Percentiles rank a stretch among this genome's conserved stretches.
phyloP scores from a whole-genome alignment of 1,140 invertebrate species.

The Macrobrachium rosenbergii region DNA sequence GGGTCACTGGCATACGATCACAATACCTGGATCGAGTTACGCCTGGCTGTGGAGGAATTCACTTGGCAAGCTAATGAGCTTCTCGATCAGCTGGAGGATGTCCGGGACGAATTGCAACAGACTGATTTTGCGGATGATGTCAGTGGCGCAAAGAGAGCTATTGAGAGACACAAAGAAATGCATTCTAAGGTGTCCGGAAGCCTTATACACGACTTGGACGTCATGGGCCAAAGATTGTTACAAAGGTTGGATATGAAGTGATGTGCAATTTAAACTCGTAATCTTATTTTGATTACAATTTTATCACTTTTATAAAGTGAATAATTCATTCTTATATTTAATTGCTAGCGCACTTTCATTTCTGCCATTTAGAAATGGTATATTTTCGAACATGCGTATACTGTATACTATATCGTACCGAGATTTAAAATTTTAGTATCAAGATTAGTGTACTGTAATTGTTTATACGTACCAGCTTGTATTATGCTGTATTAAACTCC shows the following conservation, averaged over 20 bases:
- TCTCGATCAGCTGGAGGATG: conserved; percentile 89
- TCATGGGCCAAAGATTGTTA: conserved; percentile 78
- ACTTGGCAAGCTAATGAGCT: conserved; percentile 94
- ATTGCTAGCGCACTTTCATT: too few species aligned
- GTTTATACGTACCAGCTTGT: too few species aligned
- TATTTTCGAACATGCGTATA: too few species aligned
- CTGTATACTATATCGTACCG: too few species aligned
- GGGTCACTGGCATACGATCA: conserved; percentile 95
- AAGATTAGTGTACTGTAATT: too few species aligned
- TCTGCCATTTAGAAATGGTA: too few species aligned
- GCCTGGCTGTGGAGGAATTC: conserved; percentile 93
- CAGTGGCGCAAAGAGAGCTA: conserved; percentile 86
- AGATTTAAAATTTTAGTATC: too few species aligned
- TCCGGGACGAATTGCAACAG: conserved; percentile 90
- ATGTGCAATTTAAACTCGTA: background rate
- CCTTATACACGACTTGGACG: conserved; percentile 92
- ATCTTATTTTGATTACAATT: background rate
- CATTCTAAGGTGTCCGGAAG: conserved; percentile 94
- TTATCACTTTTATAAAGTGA: background rate
- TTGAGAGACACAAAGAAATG: conserved; percentile 94
- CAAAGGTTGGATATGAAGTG: conserved; percentile 73
- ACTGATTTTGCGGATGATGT: conserved; percentile 95
- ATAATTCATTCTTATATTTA: background rate
- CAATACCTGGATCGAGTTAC: conserved; percentile 94
- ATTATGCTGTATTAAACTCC: too few species aligned